phyloP scores from a whole-genome alignment of 2,797 vertebrate species.

The Sibirionetta formosa region DNA sequence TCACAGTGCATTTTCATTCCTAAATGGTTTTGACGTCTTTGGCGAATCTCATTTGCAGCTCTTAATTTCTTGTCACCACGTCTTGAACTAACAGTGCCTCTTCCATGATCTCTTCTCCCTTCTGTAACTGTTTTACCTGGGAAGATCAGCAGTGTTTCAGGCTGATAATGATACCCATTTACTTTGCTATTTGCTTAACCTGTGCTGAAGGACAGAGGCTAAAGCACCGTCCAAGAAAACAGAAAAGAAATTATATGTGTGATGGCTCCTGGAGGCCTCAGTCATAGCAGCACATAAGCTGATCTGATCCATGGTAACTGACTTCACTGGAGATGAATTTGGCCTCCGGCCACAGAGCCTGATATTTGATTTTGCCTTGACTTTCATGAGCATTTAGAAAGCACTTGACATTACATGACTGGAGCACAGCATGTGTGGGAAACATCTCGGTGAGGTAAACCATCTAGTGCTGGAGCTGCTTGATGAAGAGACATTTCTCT shows the following conservation, averaged over 20 bases:
- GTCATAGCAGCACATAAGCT: accelerated
- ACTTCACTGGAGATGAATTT: not conserved
- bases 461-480: not conserved
- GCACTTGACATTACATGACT: accelerated
- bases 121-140: not conserved
- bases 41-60: not conserved
- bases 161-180: not conserved
- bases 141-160: not conserved
- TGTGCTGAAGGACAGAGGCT: not conserved
- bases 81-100: not conserved
- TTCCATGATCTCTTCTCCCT: not conserved
- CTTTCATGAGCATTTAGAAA: not conserved
- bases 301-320: not conserved
- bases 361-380: not conserved
- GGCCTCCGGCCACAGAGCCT: not conserved
- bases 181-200: not conserved
- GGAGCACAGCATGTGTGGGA: not conserved
- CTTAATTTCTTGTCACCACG: not conserved
- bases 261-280: not conserved
- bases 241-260: not conserved
- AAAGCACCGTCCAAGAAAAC: not conserved
- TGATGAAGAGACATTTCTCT: not conserved
- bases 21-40: not conserved
- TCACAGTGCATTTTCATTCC: not conserved
- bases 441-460: not conserved